Conservation (phyloP, 2,797 vertebrate genomes). For the Taenioides sp. region DNA sequence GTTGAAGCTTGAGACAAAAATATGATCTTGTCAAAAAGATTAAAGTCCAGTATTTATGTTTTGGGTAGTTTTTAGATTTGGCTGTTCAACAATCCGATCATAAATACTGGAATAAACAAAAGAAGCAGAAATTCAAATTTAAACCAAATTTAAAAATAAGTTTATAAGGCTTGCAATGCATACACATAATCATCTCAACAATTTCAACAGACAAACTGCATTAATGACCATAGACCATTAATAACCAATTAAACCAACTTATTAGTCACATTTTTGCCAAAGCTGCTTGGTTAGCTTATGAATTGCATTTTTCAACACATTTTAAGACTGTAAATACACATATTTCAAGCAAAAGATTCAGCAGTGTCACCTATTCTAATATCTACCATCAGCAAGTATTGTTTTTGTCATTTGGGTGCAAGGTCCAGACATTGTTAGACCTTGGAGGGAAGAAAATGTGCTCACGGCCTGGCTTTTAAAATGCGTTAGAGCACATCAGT, state of each 20-base stretch:
- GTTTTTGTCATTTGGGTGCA: conserved; percentile 12
- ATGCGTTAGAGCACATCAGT: conserved; percentile 13
- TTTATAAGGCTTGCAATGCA: neutral
- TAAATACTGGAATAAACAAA: neutral
- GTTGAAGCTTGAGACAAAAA: neutral
- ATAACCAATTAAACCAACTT: neutral
- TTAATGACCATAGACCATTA: neutral
- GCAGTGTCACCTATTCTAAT: neutral
- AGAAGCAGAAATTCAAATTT: neutral
- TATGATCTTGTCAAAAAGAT: neutral
- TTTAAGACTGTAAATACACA: neutral
- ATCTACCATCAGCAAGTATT: neutral
- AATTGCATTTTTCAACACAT: neutral
- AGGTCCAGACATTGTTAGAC: conserved; percentile 6
- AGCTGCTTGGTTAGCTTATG: neutral
- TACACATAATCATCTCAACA: neutral
- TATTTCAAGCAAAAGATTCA: neutral
- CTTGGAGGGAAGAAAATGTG: conserved; percentile 9
- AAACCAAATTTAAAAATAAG: neutral
- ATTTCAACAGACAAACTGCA: neutral
- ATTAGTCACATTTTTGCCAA: neutral
- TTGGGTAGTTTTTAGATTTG: neutral
- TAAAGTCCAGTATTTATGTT: no score
- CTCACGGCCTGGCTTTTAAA: conserved; percentile 4
- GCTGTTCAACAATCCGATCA: neutral